A percentile compares a stretch with the other conserved stretches of the same genome.
phyloP scores from a whole-genome alignment of 2,113 vertebrate genomes.

The Brienomyrus longianalis region DNA sequence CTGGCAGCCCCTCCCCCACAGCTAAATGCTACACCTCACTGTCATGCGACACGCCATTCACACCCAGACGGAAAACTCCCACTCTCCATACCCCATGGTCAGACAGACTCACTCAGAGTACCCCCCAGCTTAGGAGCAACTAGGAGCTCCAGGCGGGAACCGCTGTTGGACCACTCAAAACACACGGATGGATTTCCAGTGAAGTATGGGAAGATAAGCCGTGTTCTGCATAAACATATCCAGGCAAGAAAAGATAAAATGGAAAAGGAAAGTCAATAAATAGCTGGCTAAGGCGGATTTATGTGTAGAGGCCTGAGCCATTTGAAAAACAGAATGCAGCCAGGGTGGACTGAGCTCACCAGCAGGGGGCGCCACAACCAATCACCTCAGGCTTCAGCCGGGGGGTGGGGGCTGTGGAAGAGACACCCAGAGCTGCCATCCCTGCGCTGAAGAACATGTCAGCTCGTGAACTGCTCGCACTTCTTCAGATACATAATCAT shows the following conservation, averaged over 20 bases:
- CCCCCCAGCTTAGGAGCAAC: not conserved
- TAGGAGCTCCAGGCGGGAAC: not conserved
- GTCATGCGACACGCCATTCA: not conserved
- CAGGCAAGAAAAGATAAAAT: constrained; percentile 46
- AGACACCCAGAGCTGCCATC: not conserved
- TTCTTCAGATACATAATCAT: constrained; percentile 47
- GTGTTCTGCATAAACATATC: constrained; percentile 5
- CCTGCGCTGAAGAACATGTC: not conserved
- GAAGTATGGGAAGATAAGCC: not conserved
- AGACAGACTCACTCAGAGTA: not conserved
- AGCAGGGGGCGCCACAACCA: not conserved
- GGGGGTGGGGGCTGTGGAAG: not conserved
- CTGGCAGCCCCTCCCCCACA: not conserved
- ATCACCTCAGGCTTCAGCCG: not conserved
- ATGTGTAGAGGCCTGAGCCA: not conserved
- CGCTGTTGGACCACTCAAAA: not conserved
- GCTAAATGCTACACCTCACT: not conserved
- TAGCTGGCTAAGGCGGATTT: not conserved
- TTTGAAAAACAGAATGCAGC: not conserved
- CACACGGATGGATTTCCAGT: not conserved
- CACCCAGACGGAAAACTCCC: not conserved
- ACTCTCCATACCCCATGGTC: not conserved
- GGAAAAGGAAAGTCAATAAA: constrained; percentile 17
- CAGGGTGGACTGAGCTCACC: not conserved
- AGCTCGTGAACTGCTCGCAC: constrained; percentile 21